Conservation (phyloP, 1,140 invertebrate species). For the Drosophila carrolli region DNA sequence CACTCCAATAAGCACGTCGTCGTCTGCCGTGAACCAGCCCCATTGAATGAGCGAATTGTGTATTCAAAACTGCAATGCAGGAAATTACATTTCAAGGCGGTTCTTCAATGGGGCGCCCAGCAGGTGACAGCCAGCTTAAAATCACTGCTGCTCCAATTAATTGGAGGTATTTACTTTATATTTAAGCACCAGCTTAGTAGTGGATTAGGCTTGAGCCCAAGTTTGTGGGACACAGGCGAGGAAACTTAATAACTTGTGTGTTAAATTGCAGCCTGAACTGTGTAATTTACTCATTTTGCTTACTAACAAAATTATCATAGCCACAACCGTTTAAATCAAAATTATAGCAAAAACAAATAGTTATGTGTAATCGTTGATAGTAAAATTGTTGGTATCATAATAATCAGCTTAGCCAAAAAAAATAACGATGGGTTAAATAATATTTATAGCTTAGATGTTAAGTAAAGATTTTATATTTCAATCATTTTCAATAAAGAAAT, state of each 20-base stretch:
- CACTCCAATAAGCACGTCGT: slow-evolving; percentile 52
- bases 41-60: slow-evolving; percentile 54
- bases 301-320: background rate
- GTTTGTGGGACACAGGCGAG: background rate
- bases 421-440: too few species aligned
- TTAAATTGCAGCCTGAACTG: background rate
- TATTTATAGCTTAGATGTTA: too few species aligned
- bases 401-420: too few species aligned
- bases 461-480: too few species aligned
- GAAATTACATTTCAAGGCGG: slow-evolving; percentile 62
- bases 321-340: background rate
- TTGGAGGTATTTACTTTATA: slow-evolving; percentile 37
- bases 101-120: background rate
- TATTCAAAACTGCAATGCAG: slow-evolving; percentile 67
- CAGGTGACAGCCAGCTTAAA: slow-evolving; percentile 56
- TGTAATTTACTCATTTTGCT: slow-evolving; percentile 4
- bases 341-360: background rate
- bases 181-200: slow-evolving; percentile 19
- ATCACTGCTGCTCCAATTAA: slow-evolving; percentile 51
- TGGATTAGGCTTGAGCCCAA: slow-evolving; percentile 6
- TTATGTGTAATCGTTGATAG: background rate
- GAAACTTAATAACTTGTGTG: slow-evolving; percentile 1
- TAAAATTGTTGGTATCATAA: too few species aligned
- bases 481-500: too few species aligned
- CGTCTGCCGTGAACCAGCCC: slow-evolving; percentile 28